Base-by-base conservation (phyloP, 2,888 invertebrate genomes). In the Yponomeuta plumbellus region DNA sequence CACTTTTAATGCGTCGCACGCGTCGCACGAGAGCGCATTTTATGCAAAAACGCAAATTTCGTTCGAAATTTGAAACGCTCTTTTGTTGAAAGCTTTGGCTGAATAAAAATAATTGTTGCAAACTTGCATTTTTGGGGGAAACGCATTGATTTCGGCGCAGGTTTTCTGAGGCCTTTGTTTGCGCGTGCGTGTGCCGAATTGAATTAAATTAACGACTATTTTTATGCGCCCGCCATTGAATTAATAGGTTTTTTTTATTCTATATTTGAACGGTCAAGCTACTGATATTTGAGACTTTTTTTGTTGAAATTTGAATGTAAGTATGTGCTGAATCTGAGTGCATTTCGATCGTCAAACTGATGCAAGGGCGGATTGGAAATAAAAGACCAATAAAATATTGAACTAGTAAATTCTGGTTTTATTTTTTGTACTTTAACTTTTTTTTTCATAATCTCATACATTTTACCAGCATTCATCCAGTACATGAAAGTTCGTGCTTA, bases 21-120 rank as follows among this genome's bases (percentile, higher is more conserved):
- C 89, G 89, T 83, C 84, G 81, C 74, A 74, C 76, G 71, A 77
- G 74, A 52, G 77, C 73, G 76, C 81, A 81, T 90, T 90, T 90
- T 90, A 91, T 91, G 91, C 90, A 90, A 90, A 91, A 91, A 90
- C 90, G 89, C 90, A 90, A 91, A 90, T 90, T 91, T 88, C 81
- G 83, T 72, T 81, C 80, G 91, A 90, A 90, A 90, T 91, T 91
- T 89, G 91, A 91, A 91, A 90, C 91, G 91, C 76, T 83, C 83
- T 77, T 84, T 91, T 91, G 90, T 80, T 76, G 72, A 74, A 73
- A 76, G 76, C 73, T 73, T 52, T 71, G 81, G 79, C 84, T 83
- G 88, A 79, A 87, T 87, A 88, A 89, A 89, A 90, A 89, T 90
- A 88, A 88, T 89, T 80, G 84, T 76, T 79, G 75, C 77, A 72